Conservation (phyloP, 1,140 invertebrate species). For the Drosophila trapezifrons region DNA sequence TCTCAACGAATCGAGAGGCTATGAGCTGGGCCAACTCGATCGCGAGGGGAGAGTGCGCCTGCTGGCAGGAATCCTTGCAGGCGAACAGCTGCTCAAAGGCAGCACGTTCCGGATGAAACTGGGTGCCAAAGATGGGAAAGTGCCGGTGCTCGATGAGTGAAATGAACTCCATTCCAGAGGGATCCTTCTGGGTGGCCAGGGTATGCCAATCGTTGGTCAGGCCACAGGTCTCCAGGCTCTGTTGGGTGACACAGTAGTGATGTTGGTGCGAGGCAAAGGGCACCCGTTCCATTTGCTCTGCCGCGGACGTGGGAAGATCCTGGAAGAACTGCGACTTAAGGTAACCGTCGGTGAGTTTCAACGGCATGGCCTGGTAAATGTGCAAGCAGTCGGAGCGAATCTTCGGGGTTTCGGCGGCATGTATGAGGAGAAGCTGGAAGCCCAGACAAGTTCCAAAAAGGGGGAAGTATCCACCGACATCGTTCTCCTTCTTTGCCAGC, state of each 20-base stretch:
- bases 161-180: slow-evolving; percentile 87
- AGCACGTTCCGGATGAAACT: slow-evolving; percentile 96
- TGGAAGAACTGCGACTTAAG: slow-evolving; percentile 86
- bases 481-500: slow-evolving; percentile 15
- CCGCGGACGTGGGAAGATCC: slow-evolving; percentile 85
- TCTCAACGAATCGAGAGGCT: slow-evolving; percentile 91
- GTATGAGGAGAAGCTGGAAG: slow-evolving; percentile 91
- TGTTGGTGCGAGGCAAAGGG: slow-evolving; percentile 91
- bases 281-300: slow-evolving; percentile 85
- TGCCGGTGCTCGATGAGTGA: slow-evolving; percentile 87
- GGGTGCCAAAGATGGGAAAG: slow-evolving; percentile 93
- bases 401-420: slow-evolving; percentile 86
- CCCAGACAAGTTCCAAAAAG: slow-evolving; percentile 95
- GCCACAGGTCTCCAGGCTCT: slow-evolving; percentile 84
- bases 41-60: slow-evolving; percentile 84
- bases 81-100: slow-evolving; percentile 90
- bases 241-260: slow-evolving; percentile 88
- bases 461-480: slow-evolving; percentile 90
- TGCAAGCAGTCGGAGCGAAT: slow-evolving; percentile 54
- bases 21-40: slow-evolving; percentile 89
- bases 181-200: slow-evolving; percentile 89
- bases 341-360: slow-evolving; percentile 68
- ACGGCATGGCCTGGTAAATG: slow-evolving; percentile 35
- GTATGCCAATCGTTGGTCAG: slow-evolving; percentile 88
- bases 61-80: slow-evolving; percentile 86